Evolutionary conservation across 2,113 vertebrate species (phyloP).

Genomic region (Rhynchomys soricoides): DNA sequence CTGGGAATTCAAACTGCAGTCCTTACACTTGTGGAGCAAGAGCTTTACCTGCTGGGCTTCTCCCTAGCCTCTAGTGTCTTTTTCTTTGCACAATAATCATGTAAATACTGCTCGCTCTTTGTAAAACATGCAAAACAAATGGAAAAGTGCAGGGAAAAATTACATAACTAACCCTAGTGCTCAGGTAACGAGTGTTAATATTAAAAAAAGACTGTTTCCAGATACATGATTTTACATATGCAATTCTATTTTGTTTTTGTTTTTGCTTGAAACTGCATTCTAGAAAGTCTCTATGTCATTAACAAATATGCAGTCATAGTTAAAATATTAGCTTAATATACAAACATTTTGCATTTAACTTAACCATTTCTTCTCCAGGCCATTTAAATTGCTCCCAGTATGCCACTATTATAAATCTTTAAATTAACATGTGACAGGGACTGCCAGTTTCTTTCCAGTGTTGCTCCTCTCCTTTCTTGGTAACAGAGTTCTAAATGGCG

Average conservation of each 20-base stretch:
- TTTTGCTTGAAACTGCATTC: neutral
- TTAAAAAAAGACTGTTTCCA: neutral
- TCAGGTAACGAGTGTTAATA: neutral
- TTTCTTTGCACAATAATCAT: neutral
- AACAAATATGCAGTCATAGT: neutral
- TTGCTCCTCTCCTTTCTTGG: neutral
- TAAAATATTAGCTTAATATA: conserved; percentile 26
- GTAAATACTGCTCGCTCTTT: neutral
- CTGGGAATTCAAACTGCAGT: neutral
- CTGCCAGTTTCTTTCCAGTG: neutral
- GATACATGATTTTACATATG: neutral
- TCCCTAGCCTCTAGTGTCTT: neutral
- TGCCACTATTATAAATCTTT: neutral
- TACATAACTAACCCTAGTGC: neutral
- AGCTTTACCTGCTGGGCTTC: neutral
- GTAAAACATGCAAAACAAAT: neutral
- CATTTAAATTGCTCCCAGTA: neutral
- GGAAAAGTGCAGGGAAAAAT: neutral
- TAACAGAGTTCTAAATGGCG: neutral
- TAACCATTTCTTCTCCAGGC: neutral
- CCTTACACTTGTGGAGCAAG: no score
- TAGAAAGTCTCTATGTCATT: neutral
- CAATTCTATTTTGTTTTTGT: neutral
- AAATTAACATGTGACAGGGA: neutral
- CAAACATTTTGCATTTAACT: neutral